phyloP scores from a whole-genome alignment of 2,797 vertebrate species.

The Lepus townsendii region DNA sequence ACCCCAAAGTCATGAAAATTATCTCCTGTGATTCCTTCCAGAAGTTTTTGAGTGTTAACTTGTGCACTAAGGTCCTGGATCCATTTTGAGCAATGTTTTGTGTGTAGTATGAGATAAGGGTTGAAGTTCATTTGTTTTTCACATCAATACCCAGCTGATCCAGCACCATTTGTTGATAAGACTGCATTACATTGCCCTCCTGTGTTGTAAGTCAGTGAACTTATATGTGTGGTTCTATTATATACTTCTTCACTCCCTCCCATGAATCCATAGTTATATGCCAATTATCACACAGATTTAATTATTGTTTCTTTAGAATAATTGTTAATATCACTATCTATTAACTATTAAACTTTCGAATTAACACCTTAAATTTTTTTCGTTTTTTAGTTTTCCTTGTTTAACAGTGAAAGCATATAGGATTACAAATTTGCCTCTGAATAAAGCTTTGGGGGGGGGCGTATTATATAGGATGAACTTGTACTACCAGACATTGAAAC shows the following conservation, averaged over 20 bases:
- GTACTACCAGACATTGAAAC: background rate
- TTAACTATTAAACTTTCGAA: conserved; percentile 8
- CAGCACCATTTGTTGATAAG: background rate
- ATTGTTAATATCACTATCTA: background rate
- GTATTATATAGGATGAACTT: background rate
- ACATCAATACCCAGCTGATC: background rate
- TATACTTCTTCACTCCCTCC: background rate
- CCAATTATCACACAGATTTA: background rate
- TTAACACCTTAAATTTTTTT: background rate
- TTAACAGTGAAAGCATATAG: background rate
- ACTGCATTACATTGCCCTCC: background rate
- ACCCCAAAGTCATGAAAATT: background rate
- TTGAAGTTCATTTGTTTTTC: background rate
- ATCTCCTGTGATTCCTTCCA: background rate
- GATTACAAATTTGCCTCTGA: background rate
- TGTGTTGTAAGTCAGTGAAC: background rate
- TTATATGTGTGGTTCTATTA: background rate
- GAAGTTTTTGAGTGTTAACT: background rate
- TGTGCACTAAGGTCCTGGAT: background rate
- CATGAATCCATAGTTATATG: background rate
- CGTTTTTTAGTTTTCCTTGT: background rate
- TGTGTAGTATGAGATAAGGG: background rate
- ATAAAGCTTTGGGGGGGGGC: background rate
- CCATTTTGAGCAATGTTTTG: background rate
- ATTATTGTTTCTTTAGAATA: background rate